Evolutionary conservation across 2,888 invertebrate species (phyloP).

Genomic region (Drosophila tripunctata): DNA sequence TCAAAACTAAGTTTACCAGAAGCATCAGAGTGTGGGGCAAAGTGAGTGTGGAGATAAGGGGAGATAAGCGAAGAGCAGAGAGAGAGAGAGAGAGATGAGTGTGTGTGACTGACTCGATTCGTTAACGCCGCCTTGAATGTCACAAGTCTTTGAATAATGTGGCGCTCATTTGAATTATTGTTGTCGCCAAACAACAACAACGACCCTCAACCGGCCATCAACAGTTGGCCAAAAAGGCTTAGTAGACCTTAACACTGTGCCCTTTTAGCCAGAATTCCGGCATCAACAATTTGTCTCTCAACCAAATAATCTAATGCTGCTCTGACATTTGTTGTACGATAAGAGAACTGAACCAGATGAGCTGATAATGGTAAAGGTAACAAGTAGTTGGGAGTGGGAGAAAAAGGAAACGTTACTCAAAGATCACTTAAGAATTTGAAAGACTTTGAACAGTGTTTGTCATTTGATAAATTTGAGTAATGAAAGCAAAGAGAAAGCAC

Average conservation of each 20-base stretch:
- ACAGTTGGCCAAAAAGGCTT: slow-evolving; percentile 53
- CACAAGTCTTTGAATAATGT: slow-evolving; percentile 73
- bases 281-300: slow-evolving; percentile 48
- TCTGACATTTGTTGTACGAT: slow-evolving; percentile 23
- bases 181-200: slow-evolving; percentile 50
- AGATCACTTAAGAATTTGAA: neutral
- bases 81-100: neutral
- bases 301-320: slow-evolving; percentile 34
- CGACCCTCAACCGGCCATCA: slow-evolving; percentile 40
- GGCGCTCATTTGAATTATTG: slow-evolving; percentile 75
- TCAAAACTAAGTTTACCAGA: slow-evolving; percentile 58
- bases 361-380: neutral
- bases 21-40: slow-evolving; percentile 3
- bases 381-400: neutral
- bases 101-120: slow-evolving; percentile 49
- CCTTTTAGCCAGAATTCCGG: slow-evolving; percentile 41
- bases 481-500: too few relatives aligned
- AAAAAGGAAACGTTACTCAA: neutral
- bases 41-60: neutral
- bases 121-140: slow-evolving; percentile 65
- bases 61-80: neutral
- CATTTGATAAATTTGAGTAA: too few relatives aligned
- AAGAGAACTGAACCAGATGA: slow-evolving; percentile 39
- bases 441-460: too few relatives aligned
- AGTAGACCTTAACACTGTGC: slow-evolving; percentile 5